phyloP scores from a whole-genome alignment of 1,140 invertebrate genomes.

The Bombus polaris region DNA sequence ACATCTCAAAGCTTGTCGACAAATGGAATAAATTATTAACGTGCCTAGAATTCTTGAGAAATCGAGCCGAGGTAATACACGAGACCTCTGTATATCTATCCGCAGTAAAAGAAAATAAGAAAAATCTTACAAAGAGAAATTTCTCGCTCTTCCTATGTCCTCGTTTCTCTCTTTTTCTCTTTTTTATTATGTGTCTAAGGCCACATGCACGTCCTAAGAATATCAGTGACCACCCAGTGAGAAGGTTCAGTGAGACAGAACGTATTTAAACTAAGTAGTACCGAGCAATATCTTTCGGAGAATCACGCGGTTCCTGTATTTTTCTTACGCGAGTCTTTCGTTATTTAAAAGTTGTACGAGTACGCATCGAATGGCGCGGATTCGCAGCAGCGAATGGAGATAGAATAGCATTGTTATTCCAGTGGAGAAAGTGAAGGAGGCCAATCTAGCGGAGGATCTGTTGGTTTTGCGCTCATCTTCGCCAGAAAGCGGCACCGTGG shows the following conservation, averaged over 20 bases:
- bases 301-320: too few relatives aligned
- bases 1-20: too few relatives aligned
- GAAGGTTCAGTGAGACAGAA: too few relatives aligned
- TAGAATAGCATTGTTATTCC: constrained; percentile 52
- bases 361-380: not conserved
- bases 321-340: not conserved
- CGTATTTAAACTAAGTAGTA: too few relatives aligned
- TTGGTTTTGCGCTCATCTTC: constrained; percentile 43
- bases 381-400: not conserved
- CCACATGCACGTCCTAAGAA: accelerated
- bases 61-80: too few relatives aligned
- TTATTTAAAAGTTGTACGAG: not conserved
- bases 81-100: too few relatives aligned
- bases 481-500: constrained; percentile 21
- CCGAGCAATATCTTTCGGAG: too few relatives aligned
- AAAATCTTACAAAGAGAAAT: not conserved
- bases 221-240: too few relatives aligned
- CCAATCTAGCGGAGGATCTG: constrained; percentile 51
- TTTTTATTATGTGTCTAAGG: not conserved
- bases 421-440: constrained; percentile 60
- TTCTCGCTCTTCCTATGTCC: not conserved
- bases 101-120: too few relatives aligned
- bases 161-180: accelerated
- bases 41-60: too few relatives aligned
- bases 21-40: too few relatives aligned